A percentile compares a stretch with the other conserved stretches of the same genome.
Evolutionary conservation across 1,140 invertebrate genomes (phyloP).

Genomic region (Megalonaias nervosa): DNA sequence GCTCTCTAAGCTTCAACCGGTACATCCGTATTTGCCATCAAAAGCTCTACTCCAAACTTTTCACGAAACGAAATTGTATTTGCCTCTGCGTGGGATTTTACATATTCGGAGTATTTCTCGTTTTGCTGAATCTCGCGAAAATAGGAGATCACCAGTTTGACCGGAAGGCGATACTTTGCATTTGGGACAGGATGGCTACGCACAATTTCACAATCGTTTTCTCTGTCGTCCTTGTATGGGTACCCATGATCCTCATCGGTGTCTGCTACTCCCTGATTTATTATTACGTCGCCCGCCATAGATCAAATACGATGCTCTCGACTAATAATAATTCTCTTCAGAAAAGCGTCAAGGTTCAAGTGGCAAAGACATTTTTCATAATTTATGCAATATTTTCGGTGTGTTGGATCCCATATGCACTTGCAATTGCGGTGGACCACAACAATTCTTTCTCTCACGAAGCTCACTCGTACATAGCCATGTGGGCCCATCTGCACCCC

Average conservation of each 20-base stretch:
- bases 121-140: constrained; percentile 44
- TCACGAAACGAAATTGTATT: constrained; percentile 46
- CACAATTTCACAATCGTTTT: constrained; percentile 57
- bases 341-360: not conserved
- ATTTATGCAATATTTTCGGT: constrained; percentile 49
- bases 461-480: constrained; percentile 42
- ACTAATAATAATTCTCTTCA: not conserved
- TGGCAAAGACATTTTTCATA: constrained; percentile 48
- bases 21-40: constrained; percentile 60
- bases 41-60: constrained; percentile 47
- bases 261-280: constrained; percentile 58
- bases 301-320: constrained; percentile 10
- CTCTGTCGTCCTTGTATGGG: constrained; percentile 48
- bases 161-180: constrained; percentile 56
- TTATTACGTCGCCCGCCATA: constrained; percentile 35
- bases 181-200: constrained; percentile 61
- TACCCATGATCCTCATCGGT: constrained; percentile 50
- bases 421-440: constrained; percentile 42
- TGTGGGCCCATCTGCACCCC: constrained; percentile 51
- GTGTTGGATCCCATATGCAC: constrained; percentile 53
- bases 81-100: constrained; percentile 44
- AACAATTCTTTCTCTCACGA: constrained; percentile 34
- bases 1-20: constrained; percentile 55
- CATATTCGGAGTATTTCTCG: constrained; percentile 40
- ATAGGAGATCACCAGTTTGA: constrained; percentile 60